Base-by-base conservation (phyloP, 1,140 invertebrate species). In the Nasonia giraulti region DNA sequence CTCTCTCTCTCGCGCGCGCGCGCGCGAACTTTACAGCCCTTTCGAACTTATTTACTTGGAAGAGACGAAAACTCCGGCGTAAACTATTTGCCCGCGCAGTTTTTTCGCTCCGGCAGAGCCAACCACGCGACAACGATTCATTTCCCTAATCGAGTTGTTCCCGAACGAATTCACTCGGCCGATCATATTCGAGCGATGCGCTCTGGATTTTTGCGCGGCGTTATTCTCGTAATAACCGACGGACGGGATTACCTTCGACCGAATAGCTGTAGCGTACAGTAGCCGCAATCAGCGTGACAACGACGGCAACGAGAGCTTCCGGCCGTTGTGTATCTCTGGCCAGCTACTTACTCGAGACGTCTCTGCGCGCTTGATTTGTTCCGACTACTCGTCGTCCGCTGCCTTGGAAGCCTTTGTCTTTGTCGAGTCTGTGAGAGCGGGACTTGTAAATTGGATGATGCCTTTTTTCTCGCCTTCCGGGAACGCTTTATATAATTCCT, bases 221-320 rank as follows among this genome's bases (percentile, higher is more conserved):
- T 71, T 71, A 33, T 71, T 5, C 69, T 11, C 31, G 69, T 71
- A 71, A 62, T 62, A 62, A 62, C 55, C 7, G 37, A 8, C 44
- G 44, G 7, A 6, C 44, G 75, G 75, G 31, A 55, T 77, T 50
- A 44, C 75, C 55, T 62, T 7, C 7, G 44, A 23, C 31, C 75
- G 31, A 47, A 23, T 23, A 50, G n/a, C 44, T 55, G 47, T n/a
- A 77, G 11, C 44, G 3, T n/a, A 12, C 23, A 12, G 33, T 20
- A 11, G 27, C 55, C 31, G 55, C 77, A 80, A 71, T 80, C 79
- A 68, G 17, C 20, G 79, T 71, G 79, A 80, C 66, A 80, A 80
- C 66, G 79, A 71, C 47, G 79, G 17, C 79, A 80, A 80, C 66
- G 79, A 80, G 79, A 69, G 40, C 69, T 80, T 80, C 79, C 79